These are phyloP conservation scores for Agrotis clavis DNA, from an alignment of 2,888 invertebrate species.

Conservation along the genomic window DNA sequence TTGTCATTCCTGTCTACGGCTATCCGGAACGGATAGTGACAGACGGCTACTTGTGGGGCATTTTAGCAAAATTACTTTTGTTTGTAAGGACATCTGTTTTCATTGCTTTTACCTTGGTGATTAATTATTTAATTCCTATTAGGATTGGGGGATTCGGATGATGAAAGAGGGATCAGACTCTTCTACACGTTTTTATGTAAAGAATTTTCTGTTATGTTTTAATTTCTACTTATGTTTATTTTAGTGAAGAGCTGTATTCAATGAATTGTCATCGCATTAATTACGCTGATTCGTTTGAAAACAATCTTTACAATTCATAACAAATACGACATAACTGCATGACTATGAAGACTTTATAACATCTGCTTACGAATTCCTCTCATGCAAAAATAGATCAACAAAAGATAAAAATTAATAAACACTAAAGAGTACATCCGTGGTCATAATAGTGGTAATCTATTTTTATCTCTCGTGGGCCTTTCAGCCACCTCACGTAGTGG, in stretches of 20 bases:
- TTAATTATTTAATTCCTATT: constrained; percentile 52
- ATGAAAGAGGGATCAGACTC: not conserved
- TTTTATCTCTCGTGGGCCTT: constrained; percentile 69
- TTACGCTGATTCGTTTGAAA: constrained; percentile 1
- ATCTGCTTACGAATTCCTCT: not conserved
- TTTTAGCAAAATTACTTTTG: constrained; percentile 84
- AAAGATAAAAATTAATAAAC: constrained; percentile 27
- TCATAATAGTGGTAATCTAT: constrained; percentile 68
- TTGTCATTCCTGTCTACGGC: constrained; percentile 50
- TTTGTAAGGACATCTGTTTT: constrained; percentile 58
- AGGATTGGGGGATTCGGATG: not conserved
- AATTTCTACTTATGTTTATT: too few relatives aligned
- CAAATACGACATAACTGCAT: not conserved
- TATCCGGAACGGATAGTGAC: constrained; percentile 45
- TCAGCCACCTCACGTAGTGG: constrained; percentile 70
- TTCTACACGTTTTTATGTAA: constrained; percentile 5
- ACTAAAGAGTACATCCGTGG: constrained; percentile 25
- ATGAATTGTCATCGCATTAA: not conserved
- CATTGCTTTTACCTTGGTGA: constrained; percentile 43
- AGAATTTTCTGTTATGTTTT: not conserved
- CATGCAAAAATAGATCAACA: not conserved
- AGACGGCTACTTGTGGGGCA: constrained; percentile 45
- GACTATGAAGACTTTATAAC: not conserved
- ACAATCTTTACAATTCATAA: not conserved
- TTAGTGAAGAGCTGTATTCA: constrained; percentile 6